Percentiles rank a stretch among this genome's conserved stretches.
Conservation (phyloP, 2,797 vertebrate species). For the Hipposideros larvatus region DNA sequence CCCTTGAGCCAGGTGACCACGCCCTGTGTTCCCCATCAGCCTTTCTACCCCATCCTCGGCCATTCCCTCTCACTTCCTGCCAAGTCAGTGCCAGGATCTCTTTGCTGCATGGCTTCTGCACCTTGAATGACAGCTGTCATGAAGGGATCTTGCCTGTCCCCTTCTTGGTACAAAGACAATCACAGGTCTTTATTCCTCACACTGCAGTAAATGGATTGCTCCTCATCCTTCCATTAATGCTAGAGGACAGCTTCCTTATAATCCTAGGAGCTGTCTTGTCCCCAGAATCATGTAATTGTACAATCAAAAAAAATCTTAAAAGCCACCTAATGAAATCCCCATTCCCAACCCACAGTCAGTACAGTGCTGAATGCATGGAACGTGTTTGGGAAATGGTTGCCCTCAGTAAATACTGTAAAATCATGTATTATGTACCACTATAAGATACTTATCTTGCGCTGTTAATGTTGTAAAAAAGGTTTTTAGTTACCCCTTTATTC, state of each 20-base stretch:
- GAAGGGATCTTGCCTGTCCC: neutral
- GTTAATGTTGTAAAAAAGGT: neutral
- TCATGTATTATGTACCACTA: neutral
- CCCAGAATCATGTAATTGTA: constrained; percentile 12
- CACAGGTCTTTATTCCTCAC: neutral
- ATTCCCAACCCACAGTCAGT: neutral
- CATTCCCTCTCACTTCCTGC: neutral
- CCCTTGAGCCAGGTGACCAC: rapidly evolving
- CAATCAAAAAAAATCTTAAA: constrained; percentile 5
- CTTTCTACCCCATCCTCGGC: rapidly evolving
- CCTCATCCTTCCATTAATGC: neutral
- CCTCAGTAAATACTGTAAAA: neutral
- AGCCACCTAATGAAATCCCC: neutral
- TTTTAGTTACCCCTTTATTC: neutral
- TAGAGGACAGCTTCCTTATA: neutral
- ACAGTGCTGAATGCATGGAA: neutral
- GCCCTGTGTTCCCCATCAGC: rapidly evolving
- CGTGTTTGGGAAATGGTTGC: neutral
- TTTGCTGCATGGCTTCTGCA: neutral
- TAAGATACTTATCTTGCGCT: neutral
- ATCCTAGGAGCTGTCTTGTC: neutral
- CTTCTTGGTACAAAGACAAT: neutral
- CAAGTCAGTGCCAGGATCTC: neutral
- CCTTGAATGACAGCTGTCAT: neutral
- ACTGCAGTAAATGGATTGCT: neutral